Evolutionary conservation across 2,888 invertebrate species (phyloP).

Genomic region (Entomobrya proxima): DNA sequence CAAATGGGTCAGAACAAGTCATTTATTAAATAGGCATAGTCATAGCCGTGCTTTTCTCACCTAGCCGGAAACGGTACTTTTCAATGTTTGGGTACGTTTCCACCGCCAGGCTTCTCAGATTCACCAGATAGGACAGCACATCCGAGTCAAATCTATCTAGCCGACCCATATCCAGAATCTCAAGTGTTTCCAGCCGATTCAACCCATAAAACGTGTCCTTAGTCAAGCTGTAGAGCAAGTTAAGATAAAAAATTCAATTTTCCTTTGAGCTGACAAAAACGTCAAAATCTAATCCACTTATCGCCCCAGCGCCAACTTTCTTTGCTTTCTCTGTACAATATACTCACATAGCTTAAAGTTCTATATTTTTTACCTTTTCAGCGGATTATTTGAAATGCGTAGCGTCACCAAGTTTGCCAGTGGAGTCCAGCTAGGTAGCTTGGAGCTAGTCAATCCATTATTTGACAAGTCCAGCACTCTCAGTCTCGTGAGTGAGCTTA

Average conservation of each 20-base stretch:
- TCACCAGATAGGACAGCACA: slow-evolving; percentile 84
- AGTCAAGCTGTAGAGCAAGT: slow-evolving; percentile 80
- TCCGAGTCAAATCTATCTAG: slow-evolving; percentile 86
- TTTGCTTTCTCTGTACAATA: no score
- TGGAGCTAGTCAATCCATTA: slow-evolving; percentile 85
- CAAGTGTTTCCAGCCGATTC: slow-evolving; percentile 85
- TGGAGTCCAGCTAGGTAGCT: slow-evolving; percentile 85
- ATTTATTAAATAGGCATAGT: not conserved
- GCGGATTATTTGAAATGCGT: slow-evolving; percentile 89
- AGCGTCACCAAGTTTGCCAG: slow-evolving; percentile 85
- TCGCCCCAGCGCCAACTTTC: no score
- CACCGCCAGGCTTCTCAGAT: slow-evolving; percentile 84
- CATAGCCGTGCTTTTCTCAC: no score
- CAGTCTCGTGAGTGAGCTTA: slow-evolving; percentile 81
- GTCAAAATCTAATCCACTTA: no score
- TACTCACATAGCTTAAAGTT: not conserved
- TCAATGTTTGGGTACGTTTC: slow-evolving; percentile 87
- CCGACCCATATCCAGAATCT: slow-evolving; percentile 85
- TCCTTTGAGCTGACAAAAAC: not conserved
- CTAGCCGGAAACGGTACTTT: slow-evolving; percentile 83
- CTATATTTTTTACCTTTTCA: slow-evolving; percentile 78
- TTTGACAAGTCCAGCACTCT: slow-evolving; percentile 86
- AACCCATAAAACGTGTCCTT: slow-evolving; percentile 85
- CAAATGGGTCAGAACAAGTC: no score
- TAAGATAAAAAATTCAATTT: not conserved